phyloP scores from a whole-genome alignment of 2,888 invertebrate species.

The Frankliniella fusca region DNA sequence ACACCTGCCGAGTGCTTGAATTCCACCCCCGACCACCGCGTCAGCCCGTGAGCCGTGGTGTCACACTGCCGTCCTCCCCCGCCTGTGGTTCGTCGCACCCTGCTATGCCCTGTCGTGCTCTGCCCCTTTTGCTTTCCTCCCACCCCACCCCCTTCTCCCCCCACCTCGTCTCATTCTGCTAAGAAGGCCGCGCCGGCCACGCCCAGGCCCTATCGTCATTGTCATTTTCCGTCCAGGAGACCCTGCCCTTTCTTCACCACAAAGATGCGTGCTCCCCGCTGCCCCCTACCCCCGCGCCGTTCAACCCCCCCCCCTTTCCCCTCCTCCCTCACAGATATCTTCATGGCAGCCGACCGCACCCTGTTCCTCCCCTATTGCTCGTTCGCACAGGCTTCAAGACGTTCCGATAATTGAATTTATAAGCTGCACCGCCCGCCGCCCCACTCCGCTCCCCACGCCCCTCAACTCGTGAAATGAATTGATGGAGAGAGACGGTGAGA shows the following conservation, averaged over 20 bases:
- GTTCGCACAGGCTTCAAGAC: neutral
- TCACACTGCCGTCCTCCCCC: neutral
- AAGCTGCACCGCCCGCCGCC: neutral
- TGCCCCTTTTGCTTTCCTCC: no score
- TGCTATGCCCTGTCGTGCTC: no score
- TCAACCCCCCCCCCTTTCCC: neutral
- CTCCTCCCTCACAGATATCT: neutral
- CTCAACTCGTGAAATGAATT: slow-evolving; percentile 11
- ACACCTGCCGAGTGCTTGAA: neutral
- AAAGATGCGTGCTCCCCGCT: no score
- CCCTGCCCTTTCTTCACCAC: no score
- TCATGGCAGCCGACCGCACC: neutral
- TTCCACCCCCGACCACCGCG: neutral
- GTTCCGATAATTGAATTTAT: slow-evolving; percentile 21
- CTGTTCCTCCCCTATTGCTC: neutral
- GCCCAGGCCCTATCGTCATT: no score
- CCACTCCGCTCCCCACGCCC: neutral
- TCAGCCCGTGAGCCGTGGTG: neutral
- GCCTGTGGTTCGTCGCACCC: no score
- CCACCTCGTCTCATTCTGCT: no score
- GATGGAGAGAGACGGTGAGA: neutral
- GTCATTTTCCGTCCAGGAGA: no score
- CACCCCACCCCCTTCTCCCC: no score
- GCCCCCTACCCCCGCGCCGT: no score
- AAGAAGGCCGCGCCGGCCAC: no score